Base-by-base conservation (phyloP, 2,888 invertebrate species). In the Chaetogeoica ovagalla region DNA sequence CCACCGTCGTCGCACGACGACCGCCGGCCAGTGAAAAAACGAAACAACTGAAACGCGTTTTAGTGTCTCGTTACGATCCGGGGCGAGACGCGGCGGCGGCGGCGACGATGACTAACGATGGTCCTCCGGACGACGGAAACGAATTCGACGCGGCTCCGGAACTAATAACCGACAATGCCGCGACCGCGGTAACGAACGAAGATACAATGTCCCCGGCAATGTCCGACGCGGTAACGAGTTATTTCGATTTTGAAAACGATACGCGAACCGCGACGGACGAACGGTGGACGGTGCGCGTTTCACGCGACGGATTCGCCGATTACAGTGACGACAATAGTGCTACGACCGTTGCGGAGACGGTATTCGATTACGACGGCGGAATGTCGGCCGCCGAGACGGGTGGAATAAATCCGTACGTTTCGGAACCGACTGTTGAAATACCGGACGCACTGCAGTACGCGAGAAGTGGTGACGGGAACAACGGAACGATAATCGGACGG, bases 191-290 rank as follows among this genome's bases (percentile, higher is more conserved):
- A 6, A 30, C 21, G 6, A 60, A 60, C 30, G 77, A 70, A 21
- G 77, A 69, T 37, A 52, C 30, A 30, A 30, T 77, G 66, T 70
- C 52, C 1, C 60, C 77, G 19, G 77, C 23, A 52, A 77, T 52
- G 77, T 77, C 77, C 3, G 62, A 68, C 13, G 21, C 52, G 21
- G 69, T 69, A 4, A 77, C 60, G 11, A 69, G 37, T 21, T 39
- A 30, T 9, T 2, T 37, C 2, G 39, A 23, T 15, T 17, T 23
- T 1, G 13, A 37, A 37, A 37, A 55, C 19, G 6, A n/a, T 57
- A 39, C 8, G 9, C 9, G 3, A 19, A 52, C 48, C 30, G 30
- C 30, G 1, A 9, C 7, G 43, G 17, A 1, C 70, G n/a, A 57
- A 57, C 57, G 7, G 43, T 8, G 8, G 65, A 17, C 37, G 55